A percentile compares a stretch with the other conserved stretches of the same genome.
These are phyloP conservation scores for Macrochelys suwanniensis DNA, from an alignment of 2,797 vertebrate genomes.

Conservation along the genomic window DNA sequence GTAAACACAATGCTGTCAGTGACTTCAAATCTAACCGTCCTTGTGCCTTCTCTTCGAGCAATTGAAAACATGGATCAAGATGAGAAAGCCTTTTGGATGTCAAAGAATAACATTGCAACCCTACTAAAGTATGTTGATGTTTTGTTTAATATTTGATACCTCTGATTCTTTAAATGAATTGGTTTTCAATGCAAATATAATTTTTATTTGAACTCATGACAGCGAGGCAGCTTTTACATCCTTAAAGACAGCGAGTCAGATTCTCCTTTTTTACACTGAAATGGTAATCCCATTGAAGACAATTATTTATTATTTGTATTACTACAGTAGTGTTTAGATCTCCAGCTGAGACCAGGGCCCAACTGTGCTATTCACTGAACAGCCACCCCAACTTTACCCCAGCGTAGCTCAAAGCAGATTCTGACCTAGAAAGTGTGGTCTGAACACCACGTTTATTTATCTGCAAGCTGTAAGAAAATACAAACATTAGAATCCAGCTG, in stretches of 20 bases:
- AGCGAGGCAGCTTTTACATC: neutral
- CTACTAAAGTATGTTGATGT: constrained; percentile 86
- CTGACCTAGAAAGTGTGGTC: neutral
- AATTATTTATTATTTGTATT: neutral
- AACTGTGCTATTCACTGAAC: neutral
- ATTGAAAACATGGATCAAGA: constrained; percentile 84
- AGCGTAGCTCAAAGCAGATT: neutral
- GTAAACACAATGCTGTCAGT: constrained; percentile 80
- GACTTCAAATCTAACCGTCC: constrained; percentile 87
- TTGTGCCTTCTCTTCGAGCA: constrained; percentile 88
- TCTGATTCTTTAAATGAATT: neutral
- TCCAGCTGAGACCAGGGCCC: neutral
- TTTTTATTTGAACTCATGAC: constrained; percentile 9
- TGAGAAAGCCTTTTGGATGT: constrained; percentile 89
- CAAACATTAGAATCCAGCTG: constrained; percentile 28
- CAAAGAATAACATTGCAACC: constrained; percentile 84
- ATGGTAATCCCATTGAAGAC: neutral
- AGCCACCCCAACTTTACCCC: neutral
- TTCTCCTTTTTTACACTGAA: neutral
- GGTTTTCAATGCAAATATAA: neutral
- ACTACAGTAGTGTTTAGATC: constrained; percentile 13
- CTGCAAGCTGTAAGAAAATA: neutral
- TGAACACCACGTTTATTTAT: neutral
- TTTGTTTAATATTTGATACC: neutral
- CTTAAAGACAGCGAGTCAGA: neutral